phyloP scores from a whole-genome alignment of 92 coral and sea anemone species.

The Zoanthus sociatus region DNA sequence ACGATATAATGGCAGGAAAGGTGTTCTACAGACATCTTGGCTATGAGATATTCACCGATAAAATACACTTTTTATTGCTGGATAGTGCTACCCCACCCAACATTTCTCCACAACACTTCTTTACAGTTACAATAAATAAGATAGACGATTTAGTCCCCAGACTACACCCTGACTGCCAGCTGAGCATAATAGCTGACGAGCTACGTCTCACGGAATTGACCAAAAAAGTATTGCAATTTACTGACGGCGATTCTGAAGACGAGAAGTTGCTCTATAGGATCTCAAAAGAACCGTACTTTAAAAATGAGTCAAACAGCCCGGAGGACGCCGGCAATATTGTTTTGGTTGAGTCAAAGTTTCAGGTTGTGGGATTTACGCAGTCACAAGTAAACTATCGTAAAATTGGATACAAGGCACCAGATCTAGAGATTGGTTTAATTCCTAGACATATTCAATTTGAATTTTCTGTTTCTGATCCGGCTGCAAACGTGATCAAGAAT shows the following conservation, averaged over 20 bases:
- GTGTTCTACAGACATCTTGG: conserved; percentile 86
- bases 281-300: conserved; percentile 71
- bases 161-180: conserved; percentile 54
- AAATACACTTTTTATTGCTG: conserved; percentile 74
- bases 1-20: conserved; percentile 77
- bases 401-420: conserved; percentile 82
- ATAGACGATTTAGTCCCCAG: conserved; percentile 79
- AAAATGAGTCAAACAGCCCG: conserved; percentile 57
- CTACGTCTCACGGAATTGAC: conserved; percentile 54
- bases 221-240: conserved; percentile 70
- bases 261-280: conserved; percentile 71
- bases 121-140: conserved; percentile 72
- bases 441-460: conserved; percentile 86
- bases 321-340: conserved; percentile 76
- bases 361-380: conserved; percentile 82
- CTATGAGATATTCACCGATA: conserved; percentile 80
- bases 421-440: conserved; percentile 71
- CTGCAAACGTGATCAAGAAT: conserved; percentile 75
- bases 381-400: conserved; percentile 83
- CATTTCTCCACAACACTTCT: conserved; percentile 80
- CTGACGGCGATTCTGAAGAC: conserved; percentile 87
- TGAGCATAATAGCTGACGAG: conserved; percentile 77
- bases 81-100: conserved; percentile 89
- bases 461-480: conserved; percentile 91
- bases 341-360: conserved; percentile 59